These are phyloP conservation scores for Folsomia manolachei DNA, from an alignment of 2,888 invertebrate species.

Conservation along the genomic window DNA sequence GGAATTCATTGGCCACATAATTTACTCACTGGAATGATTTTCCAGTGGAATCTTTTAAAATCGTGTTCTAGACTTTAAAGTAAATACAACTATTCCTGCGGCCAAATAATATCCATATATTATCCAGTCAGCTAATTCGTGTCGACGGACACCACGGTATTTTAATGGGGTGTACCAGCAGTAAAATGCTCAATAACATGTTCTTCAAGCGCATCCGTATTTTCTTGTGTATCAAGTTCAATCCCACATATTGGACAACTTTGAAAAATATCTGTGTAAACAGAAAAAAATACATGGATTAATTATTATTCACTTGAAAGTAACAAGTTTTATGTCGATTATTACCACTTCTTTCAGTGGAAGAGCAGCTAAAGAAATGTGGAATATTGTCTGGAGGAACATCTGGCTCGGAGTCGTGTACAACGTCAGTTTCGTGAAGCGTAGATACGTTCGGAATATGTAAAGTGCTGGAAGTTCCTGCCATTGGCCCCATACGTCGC, in stretches of 20 bases:
- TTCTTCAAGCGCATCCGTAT: constrained; percentile 48
- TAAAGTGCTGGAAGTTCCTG: constrained; percentile 29
- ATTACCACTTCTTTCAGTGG: constrained; percentile 40
- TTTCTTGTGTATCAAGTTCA: constrained; percentile 47
- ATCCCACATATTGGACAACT: constrained; percentile 50
- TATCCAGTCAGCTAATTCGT: background rate
- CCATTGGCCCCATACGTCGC: constrained; percentile 17
- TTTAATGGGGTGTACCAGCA: background rate
- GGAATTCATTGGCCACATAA: background rate
- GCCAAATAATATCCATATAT: background rate
- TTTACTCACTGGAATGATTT: background rate
- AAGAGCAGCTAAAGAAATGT: constrained; percentile 41
- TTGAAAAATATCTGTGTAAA: too few species aligned
- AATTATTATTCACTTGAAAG: constrained; percentile 41
- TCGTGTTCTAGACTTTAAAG: too few species aligned
- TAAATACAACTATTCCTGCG: background rate
- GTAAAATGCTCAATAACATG: constrained; percentile 48
- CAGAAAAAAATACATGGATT: too few species aligned
- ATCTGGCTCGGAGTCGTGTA: background rate
- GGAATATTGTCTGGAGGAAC: constrained; percentile 31
- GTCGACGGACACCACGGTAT: too few species aligned
- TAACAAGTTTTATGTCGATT: too few species aligned
- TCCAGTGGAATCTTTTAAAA: too few species aligned
- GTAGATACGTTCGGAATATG: constrained; percentile 29
- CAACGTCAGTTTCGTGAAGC: constrained; percentile 26